A percentile compares a stretch with the other conserved stretches of the same genome.
Evolutionary conservation across 2,113 vertebrate species (phyloP).

Genomic region (Axis porcinus): DNA sequence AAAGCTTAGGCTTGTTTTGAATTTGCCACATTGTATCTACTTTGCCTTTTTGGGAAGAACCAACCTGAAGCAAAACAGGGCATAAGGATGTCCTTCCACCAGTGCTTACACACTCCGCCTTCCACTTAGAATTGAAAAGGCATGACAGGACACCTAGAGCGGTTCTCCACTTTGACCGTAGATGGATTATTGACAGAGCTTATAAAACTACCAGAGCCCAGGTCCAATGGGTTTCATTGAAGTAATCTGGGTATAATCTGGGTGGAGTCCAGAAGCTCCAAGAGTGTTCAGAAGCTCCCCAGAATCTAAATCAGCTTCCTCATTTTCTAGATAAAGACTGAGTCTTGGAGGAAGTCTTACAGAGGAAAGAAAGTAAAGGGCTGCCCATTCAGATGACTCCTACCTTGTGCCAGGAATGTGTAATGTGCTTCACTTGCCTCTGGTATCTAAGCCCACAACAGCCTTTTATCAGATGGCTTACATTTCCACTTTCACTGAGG

Average conservation of each 20-base stretch:
- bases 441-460: accelerated
- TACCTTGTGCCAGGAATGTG: not conserved
- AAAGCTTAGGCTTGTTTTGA: not conserved
- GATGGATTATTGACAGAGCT: not conserved
- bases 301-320: not conserved
- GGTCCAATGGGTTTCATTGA: not conserved
- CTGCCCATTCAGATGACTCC: not conserved
- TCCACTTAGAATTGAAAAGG: not conserved
- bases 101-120: too few relatives aligned
- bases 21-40: not conserved
- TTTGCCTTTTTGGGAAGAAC: not conserved
- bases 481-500: not conserved
- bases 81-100: not conserved
- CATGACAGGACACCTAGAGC: not conserved
- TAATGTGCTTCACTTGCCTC: accelerated
- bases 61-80: not conserved
- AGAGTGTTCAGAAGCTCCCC: not conserved
- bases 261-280: not conserved
- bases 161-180: not conserved
- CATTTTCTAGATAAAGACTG: not conserved
- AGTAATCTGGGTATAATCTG: not conserved
- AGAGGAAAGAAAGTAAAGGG: not conserved
- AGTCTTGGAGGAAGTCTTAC: not conserved
- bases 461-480: not conserved
- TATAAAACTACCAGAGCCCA: not conserved